Conservation (phyloP, 1,140 invertebrate species). For the Meloidogyne chitwoodi region DNA sequence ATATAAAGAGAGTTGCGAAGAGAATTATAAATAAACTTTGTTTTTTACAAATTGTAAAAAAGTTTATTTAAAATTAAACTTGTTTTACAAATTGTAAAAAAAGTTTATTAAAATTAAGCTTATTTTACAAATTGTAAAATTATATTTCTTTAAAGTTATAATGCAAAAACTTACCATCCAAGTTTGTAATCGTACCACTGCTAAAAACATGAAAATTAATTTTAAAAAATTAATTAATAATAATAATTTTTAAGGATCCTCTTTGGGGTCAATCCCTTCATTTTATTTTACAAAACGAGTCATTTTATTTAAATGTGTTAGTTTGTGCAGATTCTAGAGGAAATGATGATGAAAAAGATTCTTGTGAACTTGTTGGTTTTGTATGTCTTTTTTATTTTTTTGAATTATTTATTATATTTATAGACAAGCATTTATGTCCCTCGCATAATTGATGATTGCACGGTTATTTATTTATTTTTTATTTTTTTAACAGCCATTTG, state of each 20-base stretch:
- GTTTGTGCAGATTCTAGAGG: slow-evolving; percentile 31
- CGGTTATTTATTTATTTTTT: slow-evolving; percentile 23
- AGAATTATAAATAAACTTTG: no score
- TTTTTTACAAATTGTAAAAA: no score
- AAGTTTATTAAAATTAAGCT: no score
- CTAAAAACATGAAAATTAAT: slow-evolving; percentile 64
- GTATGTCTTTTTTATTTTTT: slow-evolving; percentile 31
- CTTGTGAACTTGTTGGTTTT: slow-evolving; percentile 41
- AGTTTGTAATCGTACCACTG: slow-evolving; percentile 93
- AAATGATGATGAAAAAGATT: slow-evolving; percentile 22
- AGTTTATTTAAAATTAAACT: no score
- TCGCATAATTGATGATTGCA: slow-evolving; percentile 51
- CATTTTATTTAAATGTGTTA: slow-evolving; percentile 46
- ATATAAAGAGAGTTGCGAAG: not conserved
- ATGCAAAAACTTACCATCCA: slow-evolving; percentile 66
- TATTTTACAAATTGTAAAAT: no score
- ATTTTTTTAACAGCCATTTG: no score
- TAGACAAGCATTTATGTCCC: slow-evolving; percentile 53
- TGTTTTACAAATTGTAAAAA: no score
- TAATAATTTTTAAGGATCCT: slow-evolving; percentile 61
- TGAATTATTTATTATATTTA: slow-evolving; percentile 22
- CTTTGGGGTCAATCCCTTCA: slow-evolving; percentile 56
- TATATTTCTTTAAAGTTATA: not conserved
- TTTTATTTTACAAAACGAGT: slow-evolving; percentile 45
- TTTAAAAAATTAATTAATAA: slow-evolving; percentile 49